phyloP scores from a whole-genome alignment of 2,797 vertebrate genomes.

The Perodicticus potto region DNA sequence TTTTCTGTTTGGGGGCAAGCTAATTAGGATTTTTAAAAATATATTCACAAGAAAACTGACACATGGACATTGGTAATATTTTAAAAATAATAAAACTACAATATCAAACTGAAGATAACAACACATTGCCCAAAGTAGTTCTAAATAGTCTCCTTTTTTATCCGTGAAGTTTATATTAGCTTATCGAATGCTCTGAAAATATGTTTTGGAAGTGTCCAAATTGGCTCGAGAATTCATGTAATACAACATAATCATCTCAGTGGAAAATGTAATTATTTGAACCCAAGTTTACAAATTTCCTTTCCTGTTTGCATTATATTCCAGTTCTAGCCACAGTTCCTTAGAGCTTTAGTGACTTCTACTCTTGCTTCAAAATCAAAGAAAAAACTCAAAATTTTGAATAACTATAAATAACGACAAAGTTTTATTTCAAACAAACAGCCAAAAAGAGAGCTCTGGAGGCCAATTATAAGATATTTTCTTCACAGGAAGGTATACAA shows the following conservation, averaged over 20 bases:
- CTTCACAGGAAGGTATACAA: not conserved
- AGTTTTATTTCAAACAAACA: not conserved
- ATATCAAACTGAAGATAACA: not conserved
- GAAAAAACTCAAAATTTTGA: not conserved
- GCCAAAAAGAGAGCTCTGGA: not conserved
- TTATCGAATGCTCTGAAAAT: not conserved
- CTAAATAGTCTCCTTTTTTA: not conserved
- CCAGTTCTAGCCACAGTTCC: not conserved
- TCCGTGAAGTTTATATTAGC: not conserved
- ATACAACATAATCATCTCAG: not conserved
- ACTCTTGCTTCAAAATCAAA: slow-evolving; percentile 18
- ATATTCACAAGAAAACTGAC: not conserved
- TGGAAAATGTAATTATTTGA: not conserved
- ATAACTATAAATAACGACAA: not conserved
- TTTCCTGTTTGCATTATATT: not conserved
- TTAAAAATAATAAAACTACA: not conserved
- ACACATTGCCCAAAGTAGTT: not conserved
- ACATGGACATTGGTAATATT: not conserved
- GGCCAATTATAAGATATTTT: not conserved
- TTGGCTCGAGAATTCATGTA: not conserved
- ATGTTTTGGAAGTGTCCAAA: not conserved
- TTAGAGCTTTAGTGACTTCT: not conserved
- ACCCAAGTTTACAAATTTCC: not conserved
- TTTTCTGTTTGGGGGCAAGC: not conserved
- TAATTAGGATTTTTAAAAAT: not conserved